phyloP scores from a whole-genome alignment of 1,140 invertebrate species.

The Lamellibrachia luymesi region DNA sequence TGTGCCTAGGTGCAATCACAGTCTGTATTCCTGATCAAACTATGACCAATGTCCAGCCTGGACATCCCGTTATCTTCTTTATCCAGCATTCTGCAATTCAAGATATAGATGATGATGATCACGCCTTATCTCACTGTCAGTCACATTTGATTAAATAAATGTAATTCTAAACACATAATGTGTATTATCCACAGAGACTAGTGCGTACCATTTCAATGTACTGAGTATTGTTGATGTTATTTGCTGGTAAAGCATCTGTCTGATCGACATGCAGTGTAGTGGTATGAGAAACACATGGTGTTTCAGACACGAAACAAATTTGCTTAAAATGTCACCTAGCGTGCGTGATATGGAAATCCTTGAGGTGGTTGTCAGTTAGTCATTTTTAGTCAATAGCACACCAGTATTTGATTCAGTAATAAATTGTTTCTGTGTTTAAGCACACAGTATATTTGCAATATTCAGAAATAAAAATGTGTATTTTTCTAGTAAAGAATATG shows the following conservation, averaged over 20 bases:
- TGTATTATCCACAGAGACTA: not conserved
- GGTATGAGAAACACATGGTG: not conserved
- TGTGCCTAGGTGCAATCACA: no score
- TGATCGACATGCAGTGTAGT: not conserved
- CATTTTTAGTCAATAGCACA: not conserved
- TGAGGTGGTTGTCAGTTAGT: not conserved
- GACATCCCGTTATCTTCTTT: not conserved
- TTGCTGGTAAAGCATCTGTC: no score
- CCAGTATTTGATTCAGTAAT: not conserved
- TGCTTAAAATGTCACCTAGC: not conserved
- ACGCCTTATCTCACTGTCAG: not conserved
- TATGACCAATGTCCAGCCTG: not conserved
- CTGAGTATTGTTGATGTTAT: not conserved
- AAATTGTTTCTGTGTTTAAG: not conserved
- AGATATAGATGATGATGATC: not conserved
- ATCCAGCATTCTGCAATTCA: not conserved
- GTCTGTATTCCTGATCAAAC: not conserved
- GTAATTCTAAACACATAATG: no score
- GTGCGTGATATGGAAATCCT: no score
- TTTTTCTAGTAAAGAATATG: not conserved
- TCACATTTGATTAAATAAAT: not conserved
- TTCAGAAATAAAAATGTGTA: not conserved
- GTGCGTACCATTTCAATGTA: not conserved
- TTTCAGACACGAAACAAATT: not conserved
- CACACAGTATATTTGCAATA: not conserved